These are phyloP conservation scores for Nannoperca australis DNA, from an alignment of 2,797 vertebrate species.

Conservation along the genomic window DNA sequence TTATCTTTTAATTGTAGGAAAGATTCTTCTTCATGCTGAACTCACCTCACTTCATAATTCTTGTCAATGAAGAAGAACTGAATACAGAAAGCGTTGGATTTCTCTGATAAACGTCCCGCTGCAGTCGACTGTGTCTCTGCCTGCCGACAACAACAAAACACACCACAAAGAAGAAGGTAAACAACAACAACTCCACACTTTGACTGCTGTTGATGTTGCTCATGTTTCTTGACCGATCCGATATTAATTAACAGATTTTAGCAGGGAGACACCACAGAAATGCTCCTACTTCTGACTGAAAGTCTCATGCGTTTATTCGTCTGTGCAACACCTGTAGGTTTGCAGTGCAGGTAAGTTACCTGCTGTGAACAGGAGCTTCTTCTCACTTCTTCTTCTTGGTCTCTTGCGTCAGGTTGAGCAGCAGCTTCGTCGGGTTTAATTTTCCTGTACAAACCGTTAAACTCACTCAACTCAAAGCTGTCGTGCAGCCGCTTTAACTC, in stretches of 20 bases:
- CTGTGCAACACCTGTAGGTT: background rate
- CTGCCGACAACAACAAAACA: conserved; percentile 28
- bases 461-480: conserved; percentile 87
- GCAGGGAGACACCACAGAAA: background rate
- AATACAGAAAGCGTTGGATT: conserved; percentile 86
- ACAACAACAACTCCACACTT: no score
- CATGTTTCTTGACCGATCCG: no score
- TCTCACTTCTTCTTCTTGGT: background rate
- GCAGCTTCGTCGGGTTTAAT: conserved; percentile 48
- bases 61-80: conserved; percentile 89
- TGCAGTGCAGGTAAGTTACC: background rate
- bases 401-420: background rate
- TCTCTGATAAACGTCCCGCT: conserved; percentile 19
- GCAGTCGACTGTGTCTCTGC: background rate
- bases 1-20: background rate
- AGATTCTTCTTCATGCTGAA: background rate
- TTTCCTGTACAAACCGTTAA: conserved; percentile 85
- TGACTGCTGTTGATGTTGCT: background rate
- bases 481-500: conserved; percentile 83
- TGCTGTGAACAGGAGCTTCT: conserved; percentile 6
- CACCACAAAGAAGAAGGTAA: background rate
- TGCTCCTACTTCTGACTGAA: background rate
- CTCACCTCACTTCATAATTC: conserved; percentile 88
- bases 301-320: background rate
- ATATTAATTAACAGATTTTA: background rate